Conservation (phyloP, 2,888 invertebrate species). For the Drosophila eohydei region DNA sequence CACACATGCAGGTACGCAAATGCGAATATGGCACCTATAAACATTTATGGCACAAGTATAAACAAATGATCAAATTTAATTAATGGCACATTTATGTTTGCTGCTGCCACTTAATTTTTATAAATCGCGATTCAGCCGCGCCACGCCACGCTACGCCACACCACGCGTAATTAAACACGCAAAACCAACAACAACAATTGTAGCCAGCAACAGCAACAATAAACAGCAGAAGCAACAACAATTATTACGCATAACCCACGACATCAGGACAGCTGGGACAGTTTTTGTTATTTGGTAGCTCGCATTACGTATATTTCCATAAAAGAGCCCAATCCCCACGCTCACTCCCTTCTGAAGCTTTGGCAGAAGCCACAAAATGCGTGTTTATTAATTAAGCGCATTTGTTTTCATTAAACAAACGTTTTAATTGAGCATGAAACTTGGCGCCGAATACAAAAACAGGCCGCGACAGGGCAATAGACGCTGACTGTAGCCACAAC, state of each 20-base stretch:
- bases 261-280: slow-evolving; percentile 78
- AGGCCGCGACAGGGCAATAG: slow-evolving; percentile 64
- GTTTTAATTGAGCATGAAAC: slow-evolving; percentile 83
- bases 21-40: slow-evolving; percentile 17
- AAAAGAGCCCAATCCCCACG: slow-evolving; percentile 6
- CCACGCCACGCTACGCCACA: slow-evolving; percentile 43
- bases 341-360: slow-evolving; percentile 32
- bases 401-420: slow-evolving; percentile 85
- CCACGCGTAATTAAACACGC: slow-evolving; percentile 64
- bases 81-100: slow-evolving; percentile 57
- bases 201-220: slow-evolving; percentile 28
- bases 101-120: slow-evolving; percentile 69
- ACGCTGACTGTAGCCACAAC: slow-evolving; percentile 42
- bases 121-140: slow-evolving; percentile 50
- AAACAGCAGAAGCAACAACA: slow-evolving; percentile 38
- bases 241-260: slow-evolving; percentile 72
- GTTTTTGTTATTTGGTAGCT: slow-evolving; percentile 52
- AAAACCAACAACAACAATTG: slow-evolving; percentile 26
- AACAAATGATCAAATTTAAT: slow-evolving; percentile 71
- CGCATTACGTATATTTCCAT: slow-evolving; percentile 41
- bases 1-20: slow-evolving; percentile 8
- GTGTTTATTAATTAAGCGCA: slow-evolving; percentile 85
- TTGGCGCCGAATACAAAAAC: slow-evolving; percentile 75
- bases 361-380: slow-evolving; percentile 83
- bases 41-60: slow-evolving; percentile 46